phyloP scores from a whole-genome alignment of 2,113 vertebrate species.

The Saimiri boliviensis region DNA sequence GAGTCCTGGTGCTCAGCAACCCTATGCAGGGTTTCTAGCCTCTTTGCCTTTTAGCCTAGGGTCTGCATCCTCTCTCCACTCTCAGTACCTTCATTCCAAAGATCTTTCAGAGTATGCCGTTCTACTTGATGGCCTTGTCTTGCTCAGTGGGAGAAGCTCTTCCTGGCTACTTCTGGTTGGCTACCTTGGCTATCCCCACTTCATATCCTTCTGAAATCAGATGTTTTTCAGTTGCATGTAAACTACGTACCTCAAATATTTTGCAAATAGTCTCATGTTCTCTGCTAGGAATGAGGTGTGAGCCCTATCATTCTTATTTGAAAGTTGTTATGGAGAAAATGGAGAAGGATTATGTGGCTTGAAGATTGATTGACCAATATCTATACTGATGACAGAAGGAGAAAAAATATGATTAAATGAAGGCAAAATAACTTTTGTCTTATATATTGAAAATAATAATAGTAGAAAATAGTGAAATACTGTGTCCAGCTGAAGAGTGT shows the following conservation, averaged over 20 bases:
- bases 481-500: neutral
- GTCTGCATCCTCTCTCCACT: no score
- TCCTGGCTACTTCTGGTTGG: no score
- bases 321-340: slow-evolving; percentile 11
- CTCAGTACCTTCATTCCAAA: no score
- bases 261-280: neutral
- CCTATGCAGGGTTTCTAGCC: no score
- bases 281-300: neutral
- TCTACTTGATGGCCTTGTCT: no score
- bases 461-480: neutral
- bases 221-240: neutral
- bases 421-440: slow-evolving; percentile 31
- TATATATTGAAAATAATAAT: neutral
- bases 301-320: neutral
- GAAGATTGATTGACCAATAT: neutral
- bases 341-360: slow-evolving; percentile 28
- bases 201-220: neutral
- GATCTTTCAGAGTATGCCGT: no score
- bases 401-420: slow-evolving; percentile 16
- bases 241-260: neutral
- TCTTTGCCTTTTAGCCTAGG: no score
- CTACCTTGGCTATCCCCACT: neutral
- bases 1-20: no score
- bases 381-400: neutral
- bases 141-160: no score